Evolutionary conservation across 1,140 invertebrate species (phyloP), one percentile per base, ranked within the genome.

Genomic region (Calliopsis andreniformis): DNA sequence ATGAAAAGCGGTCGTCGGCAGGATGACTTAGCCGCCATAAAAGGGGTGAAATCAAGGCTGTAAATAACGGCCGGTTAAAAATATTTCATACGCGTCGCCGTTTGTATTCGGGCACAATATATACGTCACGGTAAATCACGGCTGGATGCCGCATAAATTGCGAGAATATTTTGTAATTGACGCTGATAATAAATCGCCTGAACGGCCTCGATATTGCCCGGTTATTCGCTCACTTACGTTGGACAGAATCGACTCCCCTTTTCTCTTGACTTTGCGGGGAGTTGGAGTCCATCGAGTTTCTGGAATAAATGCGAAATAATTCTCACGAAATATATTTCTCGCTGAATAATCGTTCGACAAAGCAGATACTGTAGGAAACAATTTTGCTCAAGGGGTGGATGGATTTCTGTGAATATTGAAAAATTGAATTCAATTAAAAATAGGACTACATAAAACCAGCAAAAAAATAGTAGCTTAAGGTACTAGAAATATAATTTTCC

Each of bases 31-130:
- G 18, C 14, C 47, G 28, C 12, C 30, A 16, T 49, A 42, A 71
- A 30, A 1, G 45, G n/a, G 56, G 56, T 20, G 45, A 62, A 51
- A 49, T 62, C 55, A n/a, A 70, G 68, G 4, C 23, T 20, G 32
- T 71, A 51, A 71, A 71, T 51, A 62, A 62, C 43, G 69, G 2
- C 0, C 20, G n/a, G 68, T 71, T 69, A 71, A 71, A 71, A 71
- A 71, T 71, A 62, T 71, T 71, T 71, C 32, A 49, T 49, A 62
- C 20, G 42, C 30, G 32, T 28, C 20, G 43, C 55, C 20, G 20
- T 49, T 56, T 4, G 35, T 16, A 16, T 10, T 32, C 39, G 53
- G 55, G 4, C 25, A 18, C 53, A 28, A 20, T 23, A 59, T 70
- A 70, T 35, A 25, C 30, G 49, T 49, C 25, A 12, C 25, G 66